phyloP scores from a whole-genome alignment of 1,140 invertebrate genomes.

The Ceratina calcarata region DNA sequence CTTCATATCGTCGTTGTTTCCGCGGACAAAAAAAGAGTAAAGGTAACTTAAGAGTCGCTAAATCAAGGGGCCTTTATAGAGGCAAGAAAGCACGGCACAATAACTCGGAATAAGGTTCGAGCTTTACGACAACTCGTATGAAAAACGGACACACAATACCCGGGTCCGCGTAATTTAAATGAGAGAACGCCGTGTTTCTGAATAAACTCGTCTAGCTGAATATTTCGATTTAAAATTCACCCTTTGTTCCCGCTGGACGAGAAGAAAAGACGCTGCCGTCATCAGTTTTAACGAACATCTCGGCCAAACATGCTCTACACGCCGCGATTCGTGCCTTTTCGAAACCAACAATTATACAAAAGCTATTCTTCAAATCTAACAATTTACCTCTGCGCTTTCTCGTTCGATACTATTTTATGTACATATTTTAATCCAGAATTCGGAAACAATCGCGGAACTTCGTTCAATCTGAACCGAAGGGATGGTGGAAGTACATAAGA shows the following conservation, averaged over 20 bases:
- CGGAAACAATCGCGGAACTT: no score
- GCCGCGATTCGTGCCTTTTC: no score
- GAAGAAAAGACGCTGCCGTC: neutral
- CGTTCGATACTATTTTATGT: no score
- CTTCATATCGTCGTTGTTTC: neutral
- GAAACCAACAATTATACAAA: neutral
- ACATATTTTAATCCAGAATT: no score
- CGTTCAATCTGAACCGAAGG: no score
- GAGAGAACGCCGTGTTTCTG: neutral
- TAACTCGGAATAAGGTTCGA: neutral
- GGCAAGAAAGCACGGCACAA: constrained; percentile 2
- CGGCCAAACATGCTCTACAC: no score
- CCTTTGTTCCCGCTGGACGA: neutral
- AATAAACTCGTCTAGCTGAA: neutral
- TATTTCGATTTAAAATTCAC: constrained; percentile 10
- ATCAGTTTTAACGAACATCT: constrained; percentile 14
- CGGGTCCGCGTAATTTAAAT: constrained; percentile 15
- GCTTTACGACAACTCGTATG: constrained; percentile 7
- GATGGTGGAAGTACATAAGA: no score
- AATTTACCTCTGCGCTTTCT: no score
- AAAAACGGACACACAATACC: neutral
- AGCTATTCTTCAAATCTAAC: no score
- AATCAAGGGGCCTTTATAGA: constrained; percentile 19
- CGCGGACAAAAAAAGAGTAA: no score
- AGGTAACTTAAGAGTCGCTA: neutral